Conservation (phyloP, 1,140 invertebrate genomes). For the Parasteatoda tepidariorum region DNA sequence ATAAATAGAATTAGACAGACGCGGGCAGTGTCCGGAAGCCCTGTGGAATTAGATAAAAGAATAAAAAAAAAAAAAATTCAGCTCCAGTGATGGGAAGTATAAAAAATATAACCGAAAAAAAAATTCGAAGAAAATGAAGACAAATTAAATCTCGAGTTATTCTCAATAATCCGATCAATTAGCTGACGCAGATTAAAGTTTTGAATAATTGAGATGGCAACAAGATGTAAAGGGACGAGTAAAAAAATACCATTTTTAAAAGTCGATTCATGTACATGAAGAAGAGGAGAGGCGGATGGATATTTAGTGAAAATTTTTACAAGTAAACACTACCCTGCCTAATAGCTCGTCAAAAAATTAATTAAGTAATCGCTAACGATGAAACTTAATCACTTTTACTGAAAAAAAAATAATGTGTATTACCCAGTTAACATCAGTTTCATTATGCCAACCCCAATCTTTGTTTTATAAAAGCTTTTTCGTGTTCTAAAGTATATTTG, state of each 20-base stretch:
- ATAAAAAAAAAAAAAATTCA: neutral
- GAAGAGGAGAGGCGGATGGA: too few relatives aligned
- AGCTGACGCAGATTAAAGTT: constrained; percentile 52
- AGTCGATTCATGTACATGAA: neutral
- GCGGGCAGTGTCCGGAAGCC: neutral
- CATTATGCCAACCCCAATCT: too few relatives aligned
- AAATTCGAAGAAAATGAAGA: constrained; percentile 27
- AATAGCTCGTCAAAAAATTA: too few relatives aligned
- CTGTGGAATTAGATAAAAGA: neutral
- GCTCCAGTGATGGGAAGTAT: neutral
- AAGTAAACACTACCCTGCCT: too few relatives aligned
- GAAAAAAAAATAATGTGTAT: too few relatives aligned
- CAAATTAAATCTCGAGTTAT: constrained; percentile 55
- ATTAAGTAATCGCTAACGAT: too few relatives aligned
- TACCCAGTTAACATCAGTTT: too few relatives aligned
- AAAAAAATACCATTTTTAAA: neutral
- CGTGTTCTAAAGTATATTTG: too few relatives aligned
- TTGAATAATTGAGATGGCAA: constrained; percentile 56
- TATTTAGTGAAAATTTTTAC: neutral
- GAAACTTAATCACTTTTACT: too few relatives aligned
- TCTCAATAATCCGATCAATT: constrained; percentile 56
- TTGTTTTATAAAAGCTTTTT: too few relatives aligned
- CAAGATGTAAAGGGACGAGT: neutral
- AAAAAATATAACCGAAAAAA: neutral
- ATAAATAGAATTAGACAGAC: constrained; percentile 38